Evolutionary conservation across 1,140 invertebrate genomes (phyloP).

Genomic region (Microplitis mediator): DNA sequence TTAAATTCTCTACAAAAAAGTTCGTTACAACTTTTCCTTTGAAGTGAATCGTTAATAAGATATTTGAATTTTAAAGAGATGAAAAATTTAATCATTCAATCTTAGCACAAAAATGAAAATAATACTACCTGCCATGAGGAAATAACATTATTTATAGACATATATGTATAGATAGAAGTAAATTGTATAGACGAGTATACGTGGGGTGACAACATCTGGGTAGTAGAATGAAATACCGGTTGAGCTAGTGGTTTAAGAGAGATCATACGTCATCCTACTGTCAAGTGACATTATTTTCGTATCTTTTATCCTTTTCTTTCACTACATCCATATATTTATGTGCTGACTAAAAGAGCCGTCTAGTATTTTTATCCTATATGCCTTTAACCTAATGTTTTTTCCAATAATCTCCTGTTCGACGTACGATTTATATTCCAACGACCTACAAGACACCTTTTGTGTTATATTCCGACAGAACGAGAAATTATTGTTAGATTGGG

Average conservation of each 20-base stretch:
- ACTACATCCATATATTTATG: background rate
- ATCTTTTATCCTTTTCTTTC: constrained; percentile 34
- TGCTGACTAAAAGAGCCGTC: background rate
- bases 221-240: constrained; percentile 44
- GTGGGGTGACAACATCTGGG: constrained; percentile 45
- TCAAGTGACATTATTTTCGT: constrained; percentile 42
- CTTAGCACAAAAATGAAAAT: too few relatives aligned
- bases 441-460: background rate
- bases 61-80: too few relatives aligned
- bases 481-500: background rate
- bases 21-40: too few relatives aligned
- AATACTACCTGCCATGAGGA: background rate
- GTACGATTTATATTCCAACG: background rate
- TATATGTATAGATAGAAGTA: constrained; percentile 12
- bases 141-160: background rate
- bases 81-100: too few relatives aligned
- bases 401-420: constrained; percentile 12
- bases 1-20: too few relatives aligned
- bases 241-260: constrained; percentile 35
- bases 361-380: background rate
- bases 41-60: too few relatives aligned
- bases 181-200: constrained; percentile 34
- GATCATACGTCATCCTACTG: constrained; percentile 21
- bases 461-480: background rate
- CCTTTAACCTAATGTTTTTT: constrained; percentile 5